Base-by-base conservation (phyloP, 2,113 vertebrate species). In the Mus spicilegus region DNA sequence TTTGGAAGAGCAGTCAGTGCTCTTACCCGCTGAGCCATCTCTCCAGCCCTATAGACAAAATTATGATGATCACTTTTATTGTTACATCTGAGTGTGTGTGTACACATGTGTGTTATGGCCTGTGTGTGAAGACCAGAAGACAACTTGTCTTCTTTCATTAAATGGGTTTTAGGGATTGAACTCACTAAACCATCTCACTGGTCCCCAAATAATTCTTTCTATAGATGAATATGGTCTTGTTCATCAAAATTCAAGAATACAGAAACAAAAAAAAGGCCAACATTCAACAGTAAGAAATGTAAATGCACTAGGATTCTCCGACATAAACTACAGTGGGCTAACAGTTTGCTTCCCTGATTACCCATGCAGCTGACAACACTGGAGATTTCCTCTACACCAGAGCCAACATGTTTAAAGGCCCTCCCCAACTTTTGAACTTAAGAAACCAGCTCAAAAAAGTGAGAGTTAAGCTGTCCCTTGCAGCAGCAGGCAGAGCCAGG, bases 401-500 rank as follows among this genome's bases (percentile, higher is more conserved):
- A 92, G 51, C 28, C 61, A 56, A 42, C 33, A 65, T 12, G 10
- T 46, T 4, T 4, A 7, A 49, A 85, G 33, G 1, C 3, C 24
- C 54, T 13, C 3, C 24, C 54, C 12, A 54, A 7, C 26, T 42
- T 54, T 65, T 26, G 69, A 67, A 49, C 6, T 54, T 16, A 49
- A 87, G 8, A 56, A 49, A 49, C 4, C 46, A 49, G 16, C 33
- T 42, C 56, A 36, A 16, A 26, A 58, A 26, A 19, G 9, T 14
- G 1, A 22, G 0, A 9, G 77, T 3, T 73, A n/a, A 1, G 0
- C 22, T 20, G 17, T 0, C 36, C 42, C 4, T 9, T 14, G 33
- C 0, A 26, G 9, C 75, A 58, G 67, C 3, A 28, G 4, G 26
- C 11, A 51, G 8, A 12, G 54, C 19, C 56, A 49, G 73, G 3